Base-by-base conservation (phyloP, 2,888 invertebrate genomes). In the Plagodis pulveraria region DNA sequence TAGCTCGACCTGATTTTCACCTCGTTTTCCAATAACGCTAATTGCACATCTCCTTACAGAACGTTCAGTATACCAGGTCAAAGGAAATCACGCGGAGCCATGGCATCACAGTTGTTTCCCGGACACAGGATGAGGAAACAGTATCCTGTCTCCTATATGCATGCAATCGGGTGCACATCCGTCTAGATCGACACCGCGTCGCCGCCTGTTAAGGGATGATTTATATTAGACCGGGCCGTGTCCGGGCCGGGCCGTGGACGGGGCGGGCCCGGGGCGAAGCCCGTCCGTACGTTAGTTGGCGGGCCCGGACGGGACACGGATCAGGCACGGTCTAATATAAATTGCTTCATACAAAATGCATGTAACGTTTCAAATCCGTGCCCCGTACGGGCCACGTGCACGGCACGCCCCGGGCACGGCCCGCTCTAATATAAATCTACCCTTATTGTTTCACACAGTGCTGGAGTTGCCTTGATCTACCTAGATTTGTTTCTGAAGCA, bases 161-260 rank as follows among this genome's bases (percentile, higher is more conserved):
- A 76, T 74, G 79, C 87, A 89, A 87, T 88, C 88, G 81, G 77
- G 77, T 80, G 83, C 73, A 84, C 86, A 80, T 88, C 89, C 87
- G 71, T 62, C 65, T 69, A 44, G 22, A 45, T 50, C 44, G 12
- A 11, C 33, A 11, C 38, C 32, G 11, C 41, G 45, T 35, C 22
- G 40, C 38, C 22, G 40, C 38, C 33, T 34, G 50, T 50, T 41
- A n/a, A n/a, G n/a, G n/a, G n/a, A n/a, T n/a, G n/a, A n/a, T n/a
- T n/a, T n/a, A n/a, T n/a, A n/a, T n/a, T n/a, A n/a, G n/a, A n/a
- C n/a, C n/a, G n/a, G n/a, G n/a, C n/a, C n/a, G n/a, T n/a, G n/a
- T n/a, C n/a, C n/a, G n/a, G n/a, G n/a, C n/a, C n/a, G n/a, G n/a
- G n/a, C n/a, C n/a, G n/a, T n/a, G n/a, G n/a, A n/a, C n/a, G n/a